Evolutionary conservation across 2,888 invertebrate species (phyloP).

Genomic region (Meganola albula): DNA sequence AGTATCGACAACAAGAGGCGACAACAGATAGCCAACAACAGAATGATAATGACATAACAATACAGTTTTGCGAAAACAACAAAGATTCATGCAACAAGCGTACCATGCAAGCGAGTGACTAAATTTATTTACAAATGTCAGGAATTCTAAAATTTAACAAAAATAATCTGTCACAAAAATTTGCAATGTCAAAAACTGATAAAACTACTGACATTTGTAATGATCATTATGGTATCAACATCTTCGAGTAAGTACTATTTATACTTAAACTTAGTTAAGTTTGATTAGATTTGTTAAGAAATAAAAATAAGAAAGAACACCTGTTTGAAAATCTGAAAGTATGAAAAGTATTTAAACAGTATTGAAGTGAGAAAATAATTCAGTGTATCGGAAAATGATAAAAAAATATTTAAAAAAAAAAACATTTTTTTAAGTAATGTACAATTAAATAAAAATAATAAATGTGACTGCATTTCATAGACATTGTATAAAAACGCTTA

Average conservation of each 20-base stretch:
- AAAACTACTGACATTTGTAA: constrained; percentile 37
- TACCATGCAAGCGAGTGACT: constrained; percentile 61
- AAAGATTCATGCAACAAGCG: constrained; percentile 35
- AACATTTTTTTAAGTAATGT: constrained; percentile 39
- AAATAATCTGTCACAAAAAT: not conserved
- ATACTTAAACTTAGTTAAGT: constrained; percentile 42
- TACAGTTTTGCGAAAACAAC: constrained; percentile 49
- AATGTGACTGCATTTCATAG: constrained; percentile 54
- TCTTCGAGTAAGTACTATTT: constrained; percentile 44
- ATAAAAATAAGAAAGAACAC: constrained; percentile 55
- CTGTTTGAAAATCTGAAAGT: constrained; percentile 65
- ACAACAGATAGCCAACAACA: constrained; percentile 51
- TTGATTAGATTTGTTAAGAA: constrained; percentile 65
- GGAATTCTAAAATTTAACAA: constrained; percentile 24
- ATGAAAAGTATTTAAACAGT: constrained; percentile 50
- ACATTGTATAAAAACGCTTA: not conserved
- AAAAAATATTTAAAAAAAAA: constrained; percentile 38
- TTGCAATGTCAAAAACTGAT: constrained; percentile 1
- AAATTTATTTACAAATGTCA: constrained; percentile 37
- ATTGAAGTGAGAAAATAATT: constrained; percentile 18
- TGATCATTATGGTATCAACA: constrained; percentile 47
- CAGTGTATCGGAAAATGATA: constrained; percentile 25
- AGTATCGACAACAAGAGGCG: constrained; percentile 45
- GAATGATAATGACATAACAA: constrained; percentile 67
- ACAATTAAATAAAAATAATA: constrained; percentile 40